These are phyloP conservation scores for Lethenteron reissneri DNA, from an alignment of 2,113 vertebrate genomes.

Conservation along the genomic window DNA sequence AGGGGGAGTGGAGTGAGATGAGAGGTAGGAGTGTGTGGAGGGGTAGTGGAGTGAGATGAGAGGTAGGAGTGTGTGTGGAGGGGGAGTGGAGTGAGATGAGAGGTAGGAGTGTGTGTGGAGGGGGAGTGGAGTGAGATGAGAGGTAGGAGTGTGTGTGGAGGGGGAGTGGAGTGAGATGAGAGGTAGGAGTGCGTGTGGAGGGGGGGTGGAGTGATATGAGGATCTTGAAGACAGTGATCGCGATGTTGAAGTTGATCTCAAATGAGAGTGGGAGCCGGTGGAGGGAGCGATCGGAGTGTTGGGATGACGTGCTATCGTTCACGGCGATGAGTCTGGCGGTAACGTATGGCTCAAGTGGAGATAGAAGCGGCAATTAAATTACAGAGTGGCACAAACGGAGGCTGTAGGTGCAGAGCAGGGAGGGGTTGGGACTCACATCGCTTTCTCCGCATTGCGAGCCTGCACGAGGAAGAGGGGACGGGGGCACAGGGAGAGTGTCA, in stretches of 20 bases:
- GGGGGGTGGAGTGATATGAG: too few relatives aligned
- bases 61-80: too few relatives aligned
- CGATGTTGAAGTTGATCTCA: not conserved
- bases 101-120: too few relatives aligned
- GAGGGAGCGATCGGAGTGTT: not conserved
- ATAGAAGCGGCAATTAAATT: not conserved
- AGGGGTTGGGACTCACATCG: not conserved
- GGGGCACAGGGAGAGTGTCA: not conserved
- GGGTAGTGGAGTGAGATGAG: too few relatives aligned
- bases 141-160: too few relatives aligned
- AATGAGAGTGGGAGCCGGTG: not conserved
- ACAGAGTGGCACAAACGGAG: not conserved
- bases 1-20: too few relatives aligned
- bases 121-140: too few relatives aligned
- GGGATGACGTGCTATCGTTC: not conserved
- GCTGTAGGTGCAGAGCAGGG: not conserved
- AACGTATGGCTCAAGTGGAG: not conserved
- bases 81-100: too few relatives aligned
- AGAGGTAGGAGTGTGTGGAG: too few relatives aligned
- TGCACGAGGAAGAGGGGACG: not conserved
- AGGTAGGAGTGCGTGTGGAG: too few relatives aligned
- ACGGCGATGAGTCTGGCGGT: not conserved
- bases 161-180: too few relatives aligned
- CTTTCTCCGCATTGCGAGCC: constrained; percentile 6
- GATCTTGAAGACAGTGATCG: too few relatives aligned